Evolutionary conservation across 2,888 invertebrate species (phyloP).

Genomic region (Mellilla xanthometata): DNA sequence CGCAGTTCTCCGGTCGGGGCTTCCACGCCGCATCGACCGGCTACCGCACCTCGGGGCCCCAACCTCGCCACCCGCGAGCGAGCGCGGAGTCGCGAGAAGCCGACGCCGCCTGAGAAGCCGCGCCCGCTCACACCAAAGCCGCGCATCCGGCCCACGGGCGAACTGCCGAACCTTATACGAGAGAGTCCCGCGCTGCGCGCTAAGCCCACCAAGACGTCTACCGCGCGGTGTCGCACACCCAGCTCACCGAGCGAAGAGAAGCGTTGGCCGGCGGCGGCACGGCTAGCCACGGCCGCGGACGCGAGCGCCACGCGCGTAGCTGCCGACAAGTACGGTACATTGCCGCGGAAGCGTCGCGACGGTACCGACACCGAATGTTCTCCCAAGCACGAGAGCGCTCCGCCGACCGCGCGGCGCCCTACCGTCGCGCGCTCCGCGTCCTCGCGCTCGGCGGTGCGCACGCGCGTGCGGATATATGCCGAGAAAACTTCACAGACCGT

Average conservation of each 20-base stretch:
- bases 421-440: constrained; percentile 67
- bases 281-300: constrained; percentile 58
- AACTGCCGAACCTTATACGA: constrained; percentile 78
- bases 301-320: constrained; percentile 68
- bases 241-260: constrained; percentile 87
- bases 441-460: constrained; percentile 63
- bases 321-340: constrained; percentile 89
- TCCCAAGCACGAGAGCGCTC: constrained; percentile 65
- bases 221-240: constrained; percentile 83
- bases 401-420: constrained; percentile 62
- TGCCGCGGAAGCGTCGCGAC: constrained; percentile 88
- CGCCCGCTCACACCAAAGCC: constrained; percentile 75
- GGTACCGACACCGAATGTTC: constrained; percentile 81
- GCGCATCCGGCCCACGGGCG: constrained; percentile 72
- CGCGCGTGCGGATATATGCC: constrained; percentile 88
- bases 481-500: constrained; percentile 91
- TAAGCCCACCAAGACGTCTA: constrained; percentile 79
- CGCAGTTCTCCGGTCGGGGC: constrained; percentile 77
- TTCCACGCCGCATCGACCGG: constrained; percentile 72
- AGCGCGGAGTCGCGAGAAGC: constrained; percentile 83
- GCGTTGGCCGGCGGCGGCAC: constrained; percentile 84
- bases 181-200: constrained; percentile 72
- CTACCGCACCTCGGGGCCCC: constrained; percentile 73
- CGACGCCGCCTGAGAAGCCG: constrained; percentile 72
- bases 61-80: constrained; percentile 81